These are phyloP conservation scores for Dione vanillae DNA, from an alignment of 2,888 invertebrate genomes.

Conservation along the genomic window DNA sequence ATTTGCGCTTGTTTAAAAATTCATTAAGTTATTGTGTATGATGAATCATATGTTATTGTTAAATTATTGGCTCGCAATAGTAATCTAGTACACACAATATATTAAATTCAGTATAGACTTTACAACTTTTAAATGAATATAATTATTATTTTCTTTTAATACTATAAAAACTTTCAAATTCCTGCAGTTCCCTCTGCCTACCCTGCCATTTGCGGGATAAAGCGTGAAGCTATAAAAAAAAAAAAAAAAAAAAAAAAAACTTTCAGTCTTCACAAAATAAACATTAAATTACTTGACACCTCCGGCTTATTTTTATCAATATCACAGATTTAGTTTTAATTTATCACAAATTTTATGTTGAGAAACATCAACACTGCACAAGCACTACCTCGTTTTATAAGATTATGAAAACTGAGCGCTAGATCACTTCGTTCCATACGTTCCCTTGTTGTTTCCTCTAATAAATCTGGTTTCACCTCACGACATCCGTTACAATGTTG, in stretches of 20 bases:
- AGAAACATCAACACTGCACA: slow-evolving; percentile 51
- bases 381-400: slow-evolving; percentile 76
- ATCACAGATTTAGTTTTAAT: slow-evolving; percentile 26
- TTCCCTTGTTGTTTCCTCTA: slow-evolving; percentile 53
- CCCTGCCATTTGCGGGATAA: too few species aligned
- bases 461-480: slow-evolving; percentile 47
- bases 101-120: background rate
- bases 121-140: background rate
- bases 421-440: slow-evolving; percentile 78
- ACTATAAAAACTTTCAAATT: too few species aligned
- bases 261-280: background rate
- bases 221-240: too few species aligned
- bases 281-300: background rate
- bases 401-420: slow-evolving; percentile 79
- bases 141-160: too few species aligned
- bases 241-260: background rate
- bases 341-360: slow-evolving; percentile 32
- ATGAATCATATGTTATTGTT: background rate
- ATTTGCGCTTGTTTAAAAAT: background rate
- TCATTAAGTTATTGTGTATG: background rate
- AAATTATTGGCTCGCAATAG: background rate
- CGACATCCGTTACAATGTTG: slow-evolving; percentile 63
- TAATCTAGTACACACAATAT: background rate
- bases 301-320: slow-evolving; percentile 2
- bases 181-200: too few species aligned